Base-by-base conservation (phyloP, 2,113 vertebrate genomes). In the Erpornis zantholeuca region DNA sequence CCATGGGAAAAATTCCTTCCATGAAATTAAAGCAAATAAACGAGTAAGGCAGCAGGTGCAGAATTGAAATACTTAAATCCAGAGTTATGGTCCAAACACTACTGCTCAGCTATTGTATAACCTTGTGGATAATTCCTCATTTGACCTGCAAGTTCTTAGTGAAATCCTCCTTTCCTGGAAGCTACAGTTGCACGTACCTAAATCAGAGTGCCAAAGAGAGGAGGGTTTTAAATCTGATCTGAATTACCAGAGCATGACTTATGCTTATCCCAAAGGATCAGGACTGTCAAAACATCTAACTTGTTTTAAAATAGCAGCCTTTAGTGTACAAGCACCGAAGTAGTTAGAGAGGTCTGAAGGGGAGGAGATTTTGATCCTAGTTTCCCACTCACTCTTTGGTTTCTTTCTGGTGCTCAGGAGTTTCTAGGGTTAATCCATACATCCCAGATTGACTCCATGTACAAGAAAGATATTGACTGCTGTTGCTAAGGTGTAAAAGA, bases 71-170 rank as follows among this genome's bases (percentile, higher is more conserved):
- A 87, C 73, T 91, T 91, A 92, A 93, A 90, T 80, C 23, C 80
- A 68, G 59, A 88, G 24, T 88, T 94, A 86, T 52, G 29, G 50
- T 83, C 44, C 70, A 75, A 91, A 61, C 42, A 22, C 47, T 80
- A 53, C 42, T 83, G 82, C 45, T 97, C 82, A 83, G 76, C 71
- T 93, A 47, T 50, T 93, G 33, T 59, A 64, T 83, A 86, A 94
- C 79, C 50, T 88, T 90, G 80, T 47, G 17, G 52, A n/a, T 92
- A 90, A 92, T 93, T 90, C 60, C 19, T 83, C 52, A 31, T 95
- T 86, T 88, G 71, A 88, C 88, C 85, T 88, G 47, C 54, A 66
- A 92, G 17, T 83, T 77, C 45, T 76, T 4, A 44, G 47, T 75
- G 42, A 88, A 96, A 73, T 76, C 59, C 59, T 64, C 27, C 40